Evolutionary conservation across 2,888 invertebrate genomes (phyloP), one percentile per base, ranked within the genome.

Genomic region (Tolmerus cingulatus): DNA sequence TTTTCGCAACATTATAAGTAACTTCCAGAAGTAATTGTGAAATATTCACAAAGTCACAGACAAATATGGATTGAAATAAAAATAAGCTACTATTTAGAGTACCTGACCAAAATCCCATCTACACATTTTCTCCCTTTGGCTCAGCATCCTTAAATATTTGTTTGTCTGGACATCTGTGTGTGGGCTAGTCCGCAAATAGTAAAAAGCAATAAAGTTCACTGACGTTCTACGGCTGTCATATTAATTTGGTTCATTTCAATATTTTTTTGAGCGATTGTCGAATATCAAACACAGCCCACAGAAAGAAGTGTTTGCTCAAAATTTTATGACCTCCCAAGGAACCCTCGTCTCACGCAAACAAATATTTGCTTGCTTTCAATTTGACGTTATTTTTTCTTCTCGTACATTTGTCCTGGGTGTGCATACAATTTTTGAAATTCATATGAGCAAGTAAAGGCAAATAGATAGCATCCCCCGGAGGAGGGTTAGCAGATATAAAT

Each of bases 391-490:
- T 76, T 37, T 34, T 76, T n/a, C n/a, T 30, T 30, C 34, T n/a
- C 76, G 76, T 76, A 76, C 37, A 37, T 76, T 76, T 76, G 37
- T 37, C 76, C 76, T 16, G 76, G 34, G 30, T n/a, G n/a, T 37
- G 34, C 37, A 76, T 37, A 76, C 16, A 46, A 76, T 34, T 76
- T 76, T 76, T 76, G 76, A 76, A 76, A 76, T 76, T 76, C 76
- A 34, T 76, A 76, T 76, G 76, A 76, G 76, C 37, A 76, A 7
- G 37, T 76, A 37, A 76, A 37, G 76, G 34, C 76, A 76, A 76
- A 76, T 19, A 37, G 37, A 76, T 76, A 37, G 37, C 37, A 34
- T 7, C 76, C 37, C 76, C 19, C 37, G 14, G 74, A 30, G 37
- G 76, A 37, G 19, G 66, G 37, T 76, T 46, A 76, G 19, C 34